A percentile compares a stretch with the other conserved stretches of the same genome.
These are phyloP conservation scores for Ictalurus furcatus DNA, from an alignment of 2,113 vertebrate species.

Conservation along the genomic window DNA sequence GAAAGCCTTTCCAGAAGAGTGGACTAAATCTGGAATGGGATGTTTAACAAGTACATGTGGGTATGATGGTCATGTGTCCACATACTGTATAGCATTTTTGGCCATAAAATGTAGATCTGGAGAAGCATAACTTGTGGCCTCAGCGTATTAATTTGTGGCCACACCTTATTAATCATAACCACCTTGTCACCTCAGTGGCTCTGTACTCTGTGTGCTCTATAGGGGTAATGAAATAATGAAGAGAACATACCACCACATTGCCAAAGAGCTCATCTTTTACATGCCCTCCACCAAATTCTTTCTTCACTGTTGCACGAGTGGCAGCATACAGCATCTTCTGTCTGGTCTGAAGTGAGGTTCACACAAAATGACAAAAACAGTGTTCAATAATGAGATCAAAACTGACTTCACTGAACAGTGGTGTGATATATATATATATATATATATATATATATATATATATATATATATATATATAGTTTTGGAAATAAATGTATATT, in stretches of 20 bases:
- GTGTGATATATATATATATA: background rate
- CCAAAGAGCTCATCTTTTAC: constrained; percentile 96
- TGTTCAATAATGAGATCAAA: background rate
- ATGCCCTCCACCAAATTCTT: constrained; percentile 95
- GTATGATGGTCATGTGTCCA: background rate
- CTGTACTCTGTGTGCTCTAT: background rate
- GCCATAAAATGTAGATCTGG: background rate
- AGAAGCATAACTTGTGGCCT: background rate
- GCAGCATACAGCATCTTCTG: constrained; percentile 98
- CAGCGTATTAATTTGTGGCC: background rate
- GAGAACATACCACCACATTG: constrained; percentile 81
- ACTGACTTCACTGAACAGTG: background rate
- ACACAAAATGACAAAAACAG: background rate
- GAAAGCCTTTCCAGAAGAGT: background rate
- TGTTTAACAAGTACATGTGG: background rate
- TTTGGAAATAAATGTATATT: background rate
- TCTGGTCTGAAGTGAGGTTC: constrained; percentile 80
- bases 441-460: too few species aligned
- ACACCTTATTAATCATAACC: background rate
- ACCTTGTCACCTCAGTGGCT: background rate
- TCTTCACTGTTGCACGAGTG: constrained; percentile 94
- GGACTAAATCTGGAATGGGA: background rate
- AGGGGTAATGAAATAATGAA: background rate
- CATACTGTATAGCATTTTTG: background rate
- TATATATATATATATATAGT: too few species aligned